Base-by-base conservation (phyloP, 2,113 vertebrate genomes). In the Daphoenositta chrysoptera region DNA sequence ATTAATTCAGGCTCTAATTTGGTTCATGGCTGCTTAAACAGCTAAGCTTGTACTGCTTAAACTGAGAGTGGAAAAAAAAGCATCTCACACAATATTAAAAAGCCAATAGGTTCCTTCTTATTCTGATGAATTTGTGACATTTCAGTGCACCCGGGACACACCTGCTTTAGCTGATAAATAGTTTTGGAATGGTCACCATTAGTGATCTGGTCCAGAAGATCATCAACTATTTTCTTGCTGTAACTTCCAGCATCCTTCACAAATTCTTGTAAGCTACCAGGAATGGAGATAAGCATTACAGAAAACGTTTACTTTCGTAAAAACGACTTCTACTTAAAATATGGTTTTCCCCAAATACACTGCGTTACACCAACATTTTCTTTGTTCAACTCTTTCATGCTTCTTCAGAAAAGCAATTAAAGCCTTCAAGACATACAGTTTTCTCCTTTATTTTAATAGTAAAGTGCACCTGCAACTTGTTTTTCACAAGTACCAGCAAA, bases 171-270 rank as follows among this genome's bases (percentile, higher is more conserved):
- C 81, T 99, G 99, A 97, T 97, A 98, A 75, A 99, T 97, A 51
- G 98, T 97, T 97, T 99, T 99, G 7, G 98, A 98, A 97, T 99
- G 99, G 97, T 99, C 99, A 1, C 98, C 98, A 24, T 98, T 98
- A 0, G 99, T 99, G 98, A 99, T 99, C 97, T 99, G 99, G 97
- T 99, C 99, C 91, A 99, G 96, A 71, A 99, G 98, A 70, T 98
- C 98, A 21, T 99, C 99, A 22, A 99, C 99, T 93, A 99, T 97
- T 69, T 94, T 98, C 96, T 98, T 99, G 64, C 99, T 99, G 92
- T 98, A 98, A 94, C 96, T 97, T 70, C 99, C 98, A 75, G 99
- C 99, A 24, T 98, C 99, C 94, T 99, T 99, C 61, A 99, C 99
- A 85, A 99, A 99, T 95, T 99, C 99, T 96, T 99, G 99, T 88